phyloP scores from a whole-genome alignment of 35 echinoderm and acorn worm species.

The Acanthaster planci region DNA sequence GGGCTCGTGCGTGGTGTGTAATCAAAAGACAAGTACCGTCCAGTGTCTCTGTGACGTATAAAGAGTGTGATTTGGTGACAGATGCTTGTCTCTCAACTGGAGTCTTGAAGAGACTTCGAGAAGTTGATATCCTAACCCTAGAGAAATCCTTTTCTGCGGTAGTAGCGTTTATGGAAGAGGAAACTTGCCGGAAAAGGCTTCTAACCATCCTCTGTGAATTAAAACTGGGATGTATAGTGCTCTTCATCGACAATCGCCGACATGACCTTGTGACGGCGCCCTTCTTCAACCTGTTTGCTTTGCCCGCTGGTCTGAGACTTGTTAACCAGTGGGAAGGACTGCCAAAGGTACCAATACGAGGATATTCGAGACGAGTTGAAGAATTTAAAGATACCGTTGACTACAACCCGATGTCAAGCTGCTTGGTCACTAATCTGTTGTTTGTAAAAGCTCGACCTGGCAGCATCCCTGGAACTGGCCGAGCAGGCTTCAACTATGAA shows the following conservation, averaged over 20 bases:
- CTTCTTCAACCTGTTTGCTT: too few relatives aligned
- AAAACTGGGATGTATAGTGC: background rate
- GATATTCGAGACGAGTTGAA: too few relatives aligned
- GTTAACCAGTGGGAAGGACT: too few relatives aligned
- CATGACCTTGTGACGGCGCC: too few relatives aligned
- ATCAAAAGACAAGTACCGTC: background rate
- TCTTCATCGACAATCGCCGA: background rate
- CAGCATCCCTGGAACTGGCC: too few relatives aligned
- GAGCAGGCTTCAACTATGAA: too few relatives aligned
- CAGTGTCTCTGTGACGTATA: background rate
- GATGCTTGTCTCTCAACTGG: background rate
- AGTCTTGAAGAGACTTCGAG: background rate
- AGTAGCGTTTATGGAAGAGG: background rate
- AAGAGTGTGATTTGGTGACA: background rate
- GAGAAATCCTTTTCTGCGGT: conserved; percentile 2
- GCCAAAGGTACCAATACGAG: too few relatives aligned
- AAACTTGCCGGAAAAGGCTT: background rate
- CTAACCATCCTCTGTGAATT: background rate
- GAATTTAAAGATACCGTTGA: too few relatives aligned
- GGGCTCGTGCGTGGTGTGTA: background rate
- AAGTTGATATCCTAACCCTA: background rate
- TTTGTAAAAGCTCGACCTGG: too few relatives aligned
- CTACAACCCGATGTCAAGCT: too few relatives aligned
- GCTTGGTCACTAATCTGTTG: too few relatives aligned
- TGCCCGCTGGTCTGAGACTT: too few relatives aligned